Percentiles rank a stretch among this genome's conserved stretches.
Evolutionary conservation across 2,888 invertebrate genomes (phyloP).

Genomic region (Emmelina monodactyla): DNA sequence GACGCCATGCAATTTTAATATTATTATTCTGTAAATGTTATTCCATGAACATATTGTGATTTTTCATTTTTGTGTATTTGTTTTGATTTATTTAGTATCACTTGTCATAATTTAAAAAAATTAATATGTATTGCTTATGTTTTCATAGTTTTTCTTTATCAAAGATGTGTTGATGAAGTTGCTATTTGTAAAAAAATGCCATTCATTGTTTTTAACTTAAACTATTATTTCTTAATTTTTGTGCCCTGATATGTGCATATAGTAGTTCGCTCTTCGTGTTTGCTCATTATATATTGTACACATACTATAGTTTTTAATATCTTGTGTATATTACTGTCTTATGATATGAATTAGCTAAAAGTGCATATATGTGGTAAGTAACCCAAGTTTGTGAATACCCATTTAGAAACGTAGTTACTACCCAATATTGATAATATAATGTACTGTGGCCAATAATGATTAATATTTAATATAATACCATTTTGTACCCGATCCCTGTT

Average conservation of each 20-base stretch:
- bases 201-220: conserved; percentile 11
- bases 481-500: conserved; percentile 63
- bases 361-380: conserved; percentile 10
- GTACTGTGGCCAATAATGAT: conserved; percentile 61
- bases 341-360: conserved; percentile 1
- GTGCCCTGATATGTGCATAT: conserved; percentile 17
- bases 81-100: conserved; percentile 37
- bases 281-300: conserved; percentile 30
- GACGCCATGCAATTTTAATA: conserved; percentile 36
- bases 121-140: conserved; percentile 25
- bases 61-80: conserved; percentile 45
- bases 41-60: conserved; percentile 61
- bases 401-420: conserved; percentile 37
- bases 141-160: conserved; percentile 35
- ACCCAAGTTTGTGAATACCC: conserved; percentile 29
- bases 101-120: conserved; percentile 31
- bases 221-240: conserved; percentile 10
- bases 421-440: conserved; percentile 45
- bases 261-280: conserved; percentile 31
- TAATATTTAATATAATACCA: conserved; percentile 55
- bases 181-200: conserved; percentile 11
- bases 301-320: conserved; percentile 23
- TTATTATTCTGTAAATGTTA: conserved; percentile 45
- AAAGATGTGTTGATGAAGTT: conserved; percentile 24
- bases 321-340: conserved; percentile 21